Evolutionary conservation across 2,888 invertebrate genomes (phyloP), one percentile per base, ranked within the genome.

Genomic region (Emesis furor): DNA sequence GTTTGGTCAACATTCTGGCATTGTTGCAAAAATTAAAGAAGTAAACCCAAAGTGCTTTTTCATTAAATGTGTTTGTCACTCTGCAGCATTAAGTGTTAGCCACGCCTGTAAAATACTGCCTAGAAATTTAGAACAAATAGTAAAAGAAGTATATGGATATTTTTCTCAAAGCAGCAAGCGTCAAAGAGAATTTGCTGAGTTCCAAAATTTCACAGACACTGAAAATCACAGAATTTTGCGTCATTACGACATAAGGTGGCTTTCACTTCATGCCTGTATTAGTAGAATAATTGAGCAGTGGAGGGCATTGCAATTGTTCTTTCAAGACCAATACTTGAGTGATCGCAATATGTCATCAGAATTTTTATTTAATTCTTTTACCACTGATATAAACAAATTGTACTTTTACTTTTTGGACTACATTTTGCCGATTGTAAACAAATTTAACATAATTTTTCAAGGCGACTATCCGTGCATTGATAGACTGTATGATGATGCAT

Each of bases 11-110:
- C 71, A 79, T 12, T 62, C 62, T 79, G 81, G 77, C 46, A 76
- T 82, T 76, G 79, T 88, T 77, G 62, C 85, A 69, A 88, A 88
- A 85, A 88, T 86, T 72, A 87, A 78, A 68, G 72, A 82, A 46
- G 73, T 85, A 2, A 88, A 87, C 46, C 86, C 85, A 62, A 55
- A 87, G 24, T 86, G 87, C 76, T 42, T 84, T 24, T 85, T 84
- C 59, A 75, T 7, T 39, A 87, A 88, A 75, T 88, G 84, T 85
- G 86, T 84, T 24, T 86, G 81, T 73, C 85, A 85, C 59, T 88
- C 86, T 74, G 46, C 71, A 14, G 85, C 82, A 51, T 76, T 85
- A 78, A 35, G 24, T 59, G 17, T 59, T 17, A 59, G 24, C 24
- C 59, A 59, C 6, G 59, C 17, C 6, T 59, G 17, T 24, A 17